Evolutionary conservation across 2,888 invertebrate species (phyloP), one percentile per base, ranked within the genome.

Genomic region (Dusona sp.): DNA sequence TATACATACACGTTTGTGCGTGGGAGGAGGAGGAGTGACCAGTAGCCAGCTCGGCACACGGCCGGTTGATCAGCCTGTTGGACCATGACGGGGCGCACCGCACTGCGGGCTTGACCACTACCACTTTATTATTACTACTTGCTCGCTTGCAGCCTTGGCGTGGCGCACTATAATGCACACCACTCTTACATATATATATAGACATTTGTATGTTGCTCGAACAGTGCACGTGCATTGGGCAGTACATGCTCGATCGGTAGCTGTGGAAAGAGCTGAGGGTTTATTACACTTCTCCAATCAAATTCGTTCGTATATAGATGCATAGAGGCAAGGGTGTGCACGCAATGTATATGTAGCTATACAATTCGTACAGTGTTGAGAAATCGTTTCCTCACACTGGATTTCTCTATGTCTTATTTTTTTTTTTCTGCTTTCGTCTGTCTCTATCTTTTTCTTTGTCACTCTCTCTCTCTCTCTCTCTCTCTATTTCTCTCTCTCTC

Each of bases 21-120:
- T 92, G 92, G 93, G 93, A 90, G 68, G 72, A 79, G 54, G 54
- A 80, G 87, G 72, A 87, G 84, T 84, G 91, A 93, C 93, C 93
- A 91, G 93, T 93, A 93, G 93, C 93, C 88, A 85, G 88, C 90
- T 90, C 85, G 90, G 90, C 90, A 91, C 91, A 92, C 92, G 92
- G 91, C 91, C 91, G 91, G 92, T 92, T 92, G 93, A 93, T 93
- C 93, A 91, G 92, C 89, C 92, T 91, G 92, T 91, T 93, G 92
- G 92, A 93, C 92, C 93, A 93, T 93, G 92, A 93, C 93, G 92
- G 90, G 87, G 79, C 84, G 87, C 87, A 84, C 86, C 86, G 84
- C 81, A 84, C 87, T 75, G 75, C 84, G 82, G 84, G 91, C 90
- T 85, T 91, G 91, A 92, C 92, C 91, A 92, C 92, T 92, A 92